Conservation (phyloP, 2,888 invertebrate genomes). For the Epirrhoe tristata region DNA sequence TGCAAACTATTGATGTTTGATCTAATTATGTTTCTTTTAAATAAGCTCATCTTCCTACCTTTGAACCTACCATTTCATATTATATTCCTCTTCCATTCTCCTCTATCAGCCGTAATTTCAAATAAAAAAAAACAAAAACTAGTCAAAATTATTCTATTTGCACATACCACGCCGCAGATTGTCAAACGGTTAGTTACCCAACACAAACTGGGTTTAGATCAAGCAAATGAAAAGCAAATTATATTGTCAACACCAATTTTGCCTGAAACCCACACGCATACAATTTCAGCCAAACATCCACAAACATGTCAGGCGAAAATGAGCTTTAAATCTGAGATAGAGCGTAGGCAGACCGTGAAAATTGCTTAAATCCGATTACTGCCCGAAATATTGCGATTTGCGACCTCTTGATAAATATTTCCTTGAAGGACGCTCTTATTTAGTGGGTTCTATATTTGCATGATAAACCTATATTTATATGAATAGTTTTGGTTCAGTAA, state of each 20-base stretch:
- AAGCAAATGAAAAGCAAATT: constrained; percentile 60
- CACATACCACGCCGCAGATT: background rate
- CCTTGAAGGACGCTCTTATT: constrained; percentile 30
- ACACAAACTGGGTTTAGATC: constrained; percentile 42
- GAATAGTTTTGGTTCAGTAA: background rate
- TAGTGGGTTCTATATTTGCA: constrained; percentile 30
- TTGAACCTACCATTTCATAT: no score
- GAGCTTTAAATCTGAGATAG: constrained; percentile 34
- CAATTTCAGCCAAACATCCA: constrained; percentile 27
- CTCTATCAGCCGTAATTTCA: no score
- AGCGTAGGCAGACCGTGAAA: constrained; percentile 25
- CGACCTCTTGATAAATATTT: constrained; percentile 40
- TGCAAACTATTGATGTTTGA: no score
- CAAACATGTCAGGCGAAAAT: constrained; percentile 25
- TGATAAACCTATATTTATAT: constrained; percentile 29
- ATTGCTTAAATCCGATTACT: constrained; percentile 40
- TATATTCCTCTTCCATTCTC: no score
- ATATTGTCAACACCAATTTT: constrained; percentile 62
- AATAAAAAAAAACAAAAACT: no score
- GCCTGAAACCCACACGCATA: constrained; percentile 43
- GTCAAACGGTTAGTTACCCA: constrained; percentile 28
- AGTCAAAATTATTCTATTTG: background rate
- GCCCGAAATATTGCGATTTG: constrained; percentile 36
- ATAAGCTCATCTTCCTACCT: no score
- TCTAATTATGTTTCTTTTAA: no score